Evolutionary conservation across 1,140 invertebrate species (phyloP).

Genomic region (Drosophila pandora): DNA sequence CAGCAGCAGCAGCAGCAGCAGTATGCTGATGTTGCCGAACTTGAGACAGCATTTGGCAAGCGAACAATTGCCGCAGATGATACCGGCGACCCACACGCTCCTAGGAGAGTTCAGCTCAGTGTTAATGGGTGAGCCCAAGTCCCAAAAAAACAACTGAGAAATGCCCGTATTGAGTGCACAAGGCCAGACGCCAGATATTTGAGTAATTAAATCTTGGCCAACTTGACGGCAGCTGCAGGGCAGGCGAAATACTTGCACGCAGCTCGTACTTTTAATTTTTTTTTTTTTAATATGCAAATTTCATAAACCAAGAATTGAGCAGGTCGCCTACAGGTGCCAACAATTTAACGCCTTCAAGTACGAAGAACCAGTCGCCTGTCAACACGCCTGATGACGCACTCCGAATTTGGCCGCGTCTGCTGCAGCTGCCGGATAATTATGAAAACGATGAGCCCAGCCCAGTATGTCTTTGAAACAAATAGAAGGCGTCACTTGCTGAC

Average conservation of each 20-base stretch:
- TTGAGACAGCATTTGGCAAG: slow-evolving; percentile 42
- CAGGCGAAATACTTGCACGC: slow-evolving; percentile 9
- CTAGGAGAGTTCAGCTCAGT: slow-evolving; percentile 45
- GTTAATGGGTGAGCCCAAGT: slow-evolving; percentile 66
- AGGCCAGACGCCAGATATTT: slow-evolving; percentile 64
- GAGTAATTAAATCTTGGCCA: slow-evolving; percentile 76
- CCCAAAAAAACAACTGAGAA: slow-evolving; percentile 45
- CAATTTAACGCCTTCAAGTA: slow-evolving; percentile 48
- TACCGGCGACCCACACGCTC: slow-evolving; percentile 54
- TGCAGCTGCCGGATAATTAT: slow-evolving; percentile 55
- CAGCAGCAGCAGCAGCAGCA: slow-evolving; percentile 9
- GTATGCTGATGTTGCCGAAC: slow-evolving; percentile 13
- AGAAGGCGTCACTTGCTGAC: slow-evolving; percentile 15
- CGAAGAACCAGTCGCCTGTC: slow-evolving; percentile 49
- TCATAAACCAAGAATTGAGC: slow-evolving; percentile 27
- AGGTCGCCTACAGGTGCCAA: slow-evolving; percentile 68
- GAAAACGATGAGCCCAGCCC: slow-evolving; percentile 20
- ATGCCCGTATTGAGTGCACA: slow-evolving; percentile 46
- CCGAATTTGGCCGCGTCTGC: slow-evolving; percentile 48
- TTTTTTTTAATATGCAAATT: slow-evolving; percentile 46
- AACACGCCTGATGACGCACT: slow-evolving; percentile 58
- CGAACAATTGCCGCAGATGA: slow-evolving; percentile 29
- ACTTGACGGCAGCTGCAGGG: slow-evolving; percentile 39
- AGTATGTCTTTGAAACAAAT: background rate
- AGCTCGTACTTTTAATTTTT: background rate